phyloP scores from a whole-genome alignment of 1,140 invertebrate genomes.

The Aphaenogaster rudis region DNA sequence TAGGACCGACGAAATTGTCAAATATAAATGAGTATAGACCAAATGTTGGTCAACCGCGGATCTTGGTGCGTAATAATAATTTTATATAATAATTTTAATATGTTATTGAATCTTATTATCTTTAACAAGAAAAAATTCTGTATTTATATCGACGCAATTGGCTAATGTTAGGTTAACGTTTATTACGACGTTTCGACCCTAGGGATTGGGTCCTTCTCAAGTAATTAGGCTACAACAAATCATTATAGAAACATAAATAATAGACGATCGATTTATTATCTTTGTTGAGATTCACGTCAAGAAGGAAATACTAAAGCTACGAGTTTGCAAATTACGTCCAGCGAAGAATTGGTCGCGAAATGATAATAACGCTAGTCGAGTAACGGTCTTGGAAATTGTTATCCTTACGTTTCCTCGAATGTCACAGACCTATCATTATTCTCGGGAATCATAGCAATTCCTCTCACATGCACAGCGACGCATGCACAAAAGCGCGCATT shows the following conservation, averaged over 20 bases:
- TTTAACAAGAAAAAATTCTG: not conserved
- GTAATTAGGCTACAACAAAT: too few species aligned
- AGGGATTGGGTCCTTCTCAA: too few species aligned
- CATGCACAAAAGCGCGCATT: slow-evolving; percentile 39
- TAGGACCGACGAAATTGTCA: too few species aligned
- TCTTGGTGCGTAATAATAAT: too few species aligned
- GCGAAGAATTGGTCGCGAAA: not conserved
- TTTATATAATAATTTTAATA: too few species aligned
- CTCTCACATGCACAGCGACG: not conserved
- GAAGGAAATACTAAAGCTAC: not conserved
- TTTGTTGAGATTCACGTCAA: not conserved
- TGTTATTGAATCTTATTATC: not conserved
- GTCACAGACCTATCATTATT: slow-evolving; percentile 7
- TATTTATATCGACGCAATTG: too few species aligned
- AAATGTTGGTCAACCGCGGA: too few species aligned
- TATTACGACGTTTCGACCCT: too few species aligned
- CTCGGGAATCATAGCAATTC: slow-evolving; percentile 30
- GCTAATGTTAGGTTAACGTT: too few species aligned
- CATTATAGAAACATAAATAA: too few species aligned
- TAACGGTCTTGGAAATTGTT: slow-evolving; percentile 6
- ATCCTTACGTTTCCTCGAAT: slow-evolving; percentile 11
- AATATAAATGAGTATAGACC: too few species aligned
- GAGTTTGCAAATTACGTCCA: not conserved
- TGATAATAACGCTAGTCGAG: not conserved
- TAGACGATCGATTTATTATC: not conserved